A percentile compares a stretch with the other conserved stretches of the same genome.
Conservation (phyloP, 2,888 invertebrate species). For the Philereme vetulata region DNA sequence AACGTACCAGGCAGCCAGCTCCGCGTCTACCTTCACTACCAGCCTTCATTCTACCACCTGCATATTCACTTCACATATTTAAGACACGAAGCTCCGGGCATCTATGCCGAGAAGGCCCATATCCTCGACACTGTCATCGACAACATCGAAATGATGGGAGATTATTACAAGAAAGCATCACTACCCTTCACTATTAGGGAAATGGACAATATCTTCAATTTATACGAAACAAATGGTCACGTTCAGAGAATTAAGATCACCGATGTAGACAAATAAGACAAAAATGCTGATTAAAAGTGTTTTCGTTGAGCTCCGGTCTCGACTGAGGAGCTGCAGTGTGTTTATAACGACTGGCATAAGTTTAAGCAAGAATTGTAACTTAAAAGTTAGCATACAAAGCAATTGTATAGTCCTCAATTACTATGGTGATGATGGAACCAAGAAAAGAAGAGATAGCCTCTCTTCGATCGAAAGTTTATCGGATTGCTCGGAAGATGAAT, state of each 20-base stretch:
- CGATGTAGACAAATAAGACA: conserved; percentile 61
- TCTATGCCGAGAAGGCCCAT: conserved; percentile 93
- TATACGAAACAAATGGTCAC: conserved; percentile 84
- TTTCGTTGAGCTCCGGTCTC: conserved; percentile 84
- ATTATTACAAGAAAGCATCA: conserved; percentile 93
- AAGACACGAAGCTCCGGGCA: conserved; percentile 91
- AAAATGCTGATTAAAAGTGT: conserved; percentile 79
- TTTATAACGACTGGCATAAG: conserved; percentile 78
- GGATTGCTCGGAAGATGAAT: conserved; percentile 73
- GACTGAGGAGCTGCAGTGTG: conserved; percentile 85
- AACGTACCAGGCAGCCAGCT: conserved; percentile 87
- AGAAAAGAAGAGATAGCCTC: conserved; percentile 65
- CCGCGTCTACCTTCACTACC: conserved; percentile 96
- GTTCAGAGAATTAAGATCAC: conserved; percentile 68
- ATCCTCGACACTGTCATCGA: conserved; percentile 94
- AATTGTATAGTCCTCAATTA: conserved; percentile 74
- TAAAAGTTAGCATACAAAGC: conserved; percentile 76
- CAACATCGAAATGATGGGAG: conserved; percentile 91
- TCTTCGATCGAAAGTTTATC: conserved; percentile 79
- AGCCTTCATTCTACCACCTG: conserved; percentile 98
- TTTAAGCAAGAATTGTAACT: conserved; percentile 69
- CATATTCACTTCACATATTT: conserved; percentile 96
- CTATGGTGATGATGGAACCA: conserved; percentile 56
- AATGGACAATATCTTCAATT: conserved; percentile 88
- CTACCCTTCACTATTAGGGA: conserved; percentile 92